Evolutionary conservation across 92 coral and sea anemone genomes (phyloP), one percentile per base, ranked within the genome.

Genomic region (Virgularia gustaviana): DNA sequence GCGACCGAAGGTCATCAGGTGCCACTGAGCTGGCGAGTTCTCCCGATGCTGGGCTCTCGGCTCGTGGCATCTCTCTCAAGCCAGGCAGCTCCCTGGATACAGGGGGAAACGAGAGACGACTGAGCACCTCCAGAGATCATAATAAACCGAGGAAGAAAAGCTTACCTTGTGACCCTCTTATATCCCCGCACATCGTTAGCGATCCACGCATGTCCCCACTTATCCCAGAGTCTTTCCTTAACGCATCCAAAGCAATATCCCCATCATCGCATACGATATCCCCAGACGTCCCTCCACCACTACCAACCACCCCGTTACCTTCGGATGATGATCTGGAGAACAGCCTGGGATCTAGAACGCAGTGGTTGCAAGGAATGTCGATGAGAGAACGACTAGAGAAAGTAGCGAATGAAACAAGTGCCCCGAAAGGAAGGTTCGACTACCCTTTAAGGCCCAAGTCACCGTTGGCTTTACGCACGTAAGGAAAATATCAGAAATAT

Each of bases 231-330:
- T 68, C 75, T 19, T 68, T 68, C 29, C 75, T 68, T 45, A 35
- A 51, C 51, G 43, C 66, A 60, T 60, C 66, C 43, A 42, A 8
- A 60, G 66, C 43, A n/a, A 31, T 28, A 28, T 33, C 66, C 43
- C n/a, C n/a, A n/a, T 60, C 75, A 68, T 68, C 75, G 18, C 75
- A 68, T 47, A 47, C 61, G 33, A 68, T 38, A 51, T 27, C 75
- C 47, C 75, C 85, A 2, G 94, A 79, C 60, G 83, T 77, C 8
- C 94, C 96, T n/a, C 98, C 98, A 0, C 96, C 98, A 2, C 34
- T 92, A 55, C 98, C 96, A 15, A 89, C 94, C 53, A 89, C 96
- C 28, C 94, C 98, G 42, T 72, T 92, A 34, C 98, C 98, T 36
- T 89, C 96, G 36, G 98, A 89, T 58, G 96, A 88, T 31, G 96